A percentile compares a stretch with the other conserved stretches of the same genome.
Conservation (phyloP, 2,113 vertebrate species). For the Isurus oxyrinchus region DNA sequence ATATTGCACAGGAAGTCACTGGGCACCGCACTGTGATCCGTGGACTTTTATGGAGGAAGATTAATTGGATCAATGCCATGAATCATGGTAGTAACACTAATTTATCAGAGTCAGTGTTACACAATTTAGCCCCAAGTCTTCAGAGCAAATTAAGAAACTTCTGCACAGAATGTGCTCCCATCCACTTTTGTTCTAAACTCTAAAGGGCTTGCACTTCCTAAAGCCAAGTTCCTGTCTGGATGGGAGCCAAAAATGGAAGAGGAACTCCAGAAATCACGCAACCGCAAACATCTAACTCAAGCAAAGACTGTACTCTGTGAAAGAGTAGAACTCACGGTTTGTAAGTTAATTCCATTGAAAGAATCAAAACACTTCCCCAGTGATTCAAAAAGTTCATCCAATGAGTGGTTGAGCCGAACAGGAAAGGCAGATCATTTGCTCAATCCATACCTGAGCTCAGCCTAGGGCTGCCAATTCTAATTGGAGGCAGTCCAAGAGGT, state of each 20-base stretch:
- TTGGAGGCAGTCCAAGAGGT: background rate
- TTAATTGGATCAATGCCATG: background rate
- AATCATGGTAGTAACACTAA: background rate
- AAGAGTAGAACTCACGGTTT: background rate
- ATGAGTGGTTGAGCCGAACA: background rate
- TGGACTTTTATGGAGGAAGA: conserved; percentile 90
- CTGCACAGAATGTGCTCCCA: background rate
- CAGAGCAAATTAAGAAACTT: background rate
- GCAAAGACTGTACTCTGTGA: background rate
- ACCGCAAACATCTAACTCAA: background rate
- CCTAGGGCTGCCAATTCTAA: background rate
- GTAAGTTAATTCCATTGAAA: background rate
- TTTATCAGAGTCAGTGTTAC: background rate
- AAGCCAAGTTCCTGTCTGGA: background rate
- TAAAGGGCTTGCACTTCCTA: background rate
- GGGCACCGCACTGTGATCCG: conserved; percentile 80
- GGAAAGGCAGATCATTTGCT: background rate
- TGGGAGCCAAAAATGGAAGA: background rate
- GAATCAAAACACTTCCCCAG: background rate
- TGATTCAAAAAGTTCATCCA: background rate
- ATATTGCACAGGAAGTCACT: conserved; percentile 86
- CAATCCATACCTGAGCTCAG: background rate
- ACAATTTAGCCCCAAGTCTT: background rate
- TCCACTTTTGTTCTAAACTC: background rate
- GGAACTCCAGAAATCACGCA: background rate